Conservation (phyloP, 2,888 invertebrate species). For the Crossocerus cetratus region DNA sequence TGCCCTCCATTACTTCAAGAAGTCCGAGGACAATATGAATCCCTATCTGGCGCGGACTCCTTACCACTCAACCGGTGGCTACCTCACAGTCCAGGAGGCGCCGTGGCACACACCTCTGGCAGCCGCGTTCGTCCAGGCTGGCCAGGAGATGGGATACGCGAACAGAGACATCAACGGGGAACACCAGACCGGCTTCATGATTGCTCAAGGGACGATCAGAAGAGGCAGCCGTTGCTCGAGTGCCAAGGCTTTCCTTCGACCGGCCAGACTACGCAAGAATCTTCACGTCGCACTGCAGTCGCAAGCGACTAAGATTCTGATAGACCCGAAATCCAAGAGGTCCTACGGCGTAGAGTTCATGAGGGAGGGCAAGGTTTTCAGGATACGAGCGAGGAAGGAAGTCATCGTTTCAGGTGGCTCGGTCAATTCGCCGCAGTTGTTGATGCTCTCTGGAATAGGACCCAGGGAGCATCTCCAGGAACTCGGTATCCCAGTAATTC, state of each 20-base stretch:
- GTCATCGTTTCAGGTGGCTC: slow-evolving; percentile 94
- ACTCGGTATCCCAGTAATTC: slow-evolving; percentile 87
- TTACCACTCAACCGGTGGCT: slow-evolving; percentile 89
- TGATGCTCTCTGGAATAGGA: slow-evolving; percentile 95
- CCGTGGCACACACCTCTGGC: slow-evolving; percentile 92
- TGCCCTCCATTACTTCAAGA: slow-evolving; percentile 90
- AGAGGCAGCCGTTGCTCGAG: slow-evolving; percentile 92
- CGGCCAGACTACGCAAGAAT: slow-evolving; percentile 88
- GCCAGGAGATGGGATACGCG: slow-evolving; percentile 89
- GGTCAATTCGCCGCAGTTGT: slow-evolving; percentile 93
- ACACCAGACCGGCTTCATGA: slow-evolving; percentile 92
- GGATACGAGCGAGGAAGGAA: slow-evolving; percentile 89
- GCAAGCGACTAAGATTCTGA: slow-evolving; percentile 79
- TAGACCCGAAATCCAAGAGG: slow-evolving; percentile 81
- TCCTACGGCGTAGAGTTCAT: slow-evolving; percentile 91
- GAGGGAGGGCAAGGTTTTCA: slow-evolving; percentile 84
- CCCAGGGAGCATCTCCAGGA: slow-evolving; percentile 85
- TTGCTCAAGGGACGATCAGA: slow-evolving; percentile 88
- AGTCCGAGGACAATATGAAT: slow-evolving; percentile 93
- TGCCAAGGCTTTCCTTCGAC: slow-evolving; percentile 91
- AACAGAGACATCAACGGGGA: slow-evolving; percentile 93
- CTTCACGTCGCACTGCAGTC: slow-evolving; percentile 90
- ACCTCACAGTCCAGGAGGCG: slow-evolving; percentile 90
- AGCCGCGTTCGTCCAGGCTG: slow-evolving; percentile 89
- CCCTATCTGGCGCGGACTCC: slow-evolving; percentile 88